A percentile compares a stretch with the other conserved stretches of the same genome.
Evolutionary conservation across 2,888 invertebrate species (phyloP).

Genomic region (Pseudanteris insignis): DNA sequence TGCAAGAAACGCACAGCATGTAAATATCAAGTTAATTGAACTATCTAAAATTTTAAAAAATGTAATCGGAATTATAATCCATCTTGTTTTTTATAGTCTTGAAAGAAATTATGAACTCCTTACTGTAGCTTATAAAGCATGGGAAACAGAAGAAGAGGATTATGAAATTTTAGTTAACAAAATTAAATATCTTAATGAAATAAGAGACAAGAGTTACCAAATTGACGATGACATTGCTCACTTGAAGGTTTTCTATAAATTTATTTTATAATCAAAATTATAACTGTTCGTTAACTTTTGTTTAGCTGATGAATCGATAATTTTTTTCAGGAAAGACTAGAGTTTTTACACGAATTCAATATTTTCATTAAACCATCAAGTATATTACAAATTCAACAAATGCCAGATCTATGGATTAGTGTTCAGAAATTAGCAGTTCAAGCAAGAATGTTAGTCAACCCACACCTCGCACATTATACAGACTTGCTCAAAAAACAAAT

Average conservation of each 20-base stretch:
- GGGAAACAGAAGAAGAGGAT: conserved; percentile 83
- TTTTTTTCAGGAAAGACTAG: conserved; percentile 13
- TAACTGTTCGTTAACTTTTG: too few relatives aligned
- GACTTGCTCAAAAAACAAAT: conserved; percentile 86
- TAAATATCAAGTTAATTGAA: too few relatives aligned
- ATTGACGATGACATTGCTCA: conserved; percentile 93
- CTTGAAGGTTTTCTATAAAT: conserved; percentile 70
- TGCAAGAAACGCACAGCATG: too few relatives aligned
- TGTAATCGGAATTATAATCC: too few relatives aligned
- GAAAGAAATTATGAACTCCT: conserved; percentile 83
- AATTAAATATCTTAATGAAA: conserved; percentile 81
- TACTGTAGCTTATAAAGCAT: conserved; percentile 74
- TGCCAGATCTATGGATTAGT: conserved; percentile 89
- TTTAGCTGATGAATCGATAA: too few relatives aligned
- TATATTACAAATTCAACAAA: conserved; percentile 58
- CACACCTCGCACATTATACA: conserved; percentile 88
- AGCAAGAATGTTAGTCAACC: conserved; percentile 86
- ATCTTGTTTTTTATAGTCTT: conserved; percentile 68
- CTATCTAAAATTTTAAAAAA: too few relatives aligned
- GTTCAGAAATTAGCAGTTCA: conserved; percentile 84
- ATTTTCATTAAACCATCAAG: background rate
- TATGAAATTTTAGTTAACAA: conserved; percentile 84
- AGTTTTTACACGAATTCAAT: conserved; percentile 13
- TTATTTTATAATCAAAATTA: too few relatives aligned
- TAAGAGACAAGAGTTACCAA: conserved; percentile 79